These are phyloP conservation scores for Heliocidaris erythrogramma DNA, from an alignment of 35 echinoderm and acorn worm genomes.

Conservation along the genomic window DNA sequence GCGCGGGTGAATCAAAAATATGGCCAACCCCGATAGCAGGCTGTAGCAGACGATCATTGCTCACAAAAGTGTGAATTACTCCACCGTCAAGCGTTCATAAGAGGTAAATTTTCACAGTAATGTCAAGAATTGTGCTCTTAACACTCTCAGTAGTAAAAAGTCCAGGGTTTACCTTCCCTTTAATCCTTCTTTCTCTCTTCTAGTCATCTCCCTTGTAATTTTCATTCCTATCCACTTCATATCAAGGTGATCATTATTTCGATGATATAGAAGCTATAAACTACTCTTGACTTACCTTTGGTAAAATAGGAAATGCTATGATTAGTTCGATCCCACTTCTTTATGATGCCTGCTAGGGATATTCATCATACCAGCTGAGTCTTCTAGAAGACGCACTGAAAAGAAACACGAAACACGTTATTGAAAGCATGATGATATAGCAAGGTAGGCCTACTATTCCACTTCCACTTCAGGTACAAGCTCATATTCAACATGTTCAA, in stretches of 20 bases:
- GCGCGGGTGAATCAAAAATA: too few relatives aligned
- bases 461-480: neutral
- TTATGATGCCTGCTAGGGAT: neutral
- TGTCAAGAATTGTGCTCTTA: too few relatives aligned
- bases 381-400: too few relatives aligned
- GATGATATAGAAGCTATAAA: neutral
- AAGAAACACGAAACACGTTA: too few relatives aligned
- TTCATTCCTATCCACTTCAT: neutral
- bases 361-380: neutral
- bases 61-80: too few relatives aligned
- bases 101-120: too few relatives aligned
- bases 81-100: too few relatives aligned
- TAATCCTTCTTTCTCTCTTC: neutral
- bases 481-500: neutral
- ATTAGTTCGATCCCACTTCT: neutral
- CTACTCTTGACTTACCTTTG: neutral
- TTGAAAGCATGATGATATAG: too few relatives aligned
- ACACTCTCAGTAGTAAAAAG: too few relatives aligned
- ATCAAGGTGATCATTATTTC: neutral
- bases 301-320: neutral
- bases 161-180: too few relatives aligned
- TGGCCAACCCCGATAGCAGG: too few relatives aligned
- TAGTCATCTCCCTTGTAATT: neutral
- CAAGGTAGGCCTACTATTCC: neutral
- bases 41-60: too few relatives aligned